A percentile compares a stretch with the other conserved stretches of the same genome.
phyloP scores from a whole-genome alignment of 1,140 invertebrate species.

The Coenobita brevimanus region DNA sequence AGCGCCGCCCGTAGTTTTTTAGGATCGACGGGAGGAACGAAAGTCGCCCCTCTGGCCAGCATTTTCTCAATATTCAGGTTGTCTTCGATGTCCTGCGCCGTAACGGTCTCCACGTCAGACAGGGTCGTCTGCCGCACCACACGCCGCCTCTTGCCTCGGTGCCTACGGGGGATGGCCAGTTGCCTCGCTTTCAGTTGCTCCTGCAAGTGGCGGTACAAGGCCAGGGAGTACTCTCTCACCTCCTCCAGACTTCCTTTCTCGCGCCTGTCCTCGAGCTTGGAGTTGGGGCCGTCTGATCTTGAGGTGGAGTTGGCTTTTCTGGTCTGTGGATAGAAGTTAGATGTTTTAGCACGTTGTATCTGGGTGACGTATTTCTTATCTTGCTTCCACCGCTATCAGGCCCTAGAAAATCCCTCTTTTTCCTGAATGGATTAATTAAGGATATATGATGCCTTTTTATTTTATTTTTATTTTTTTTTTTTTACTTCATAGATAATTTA shows the following conservation, averaged over 20 bases:
- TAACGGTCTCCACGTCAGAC: neutral
- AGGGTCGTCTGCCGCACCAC: neutral
- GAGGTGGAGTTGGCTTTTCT: neutral
- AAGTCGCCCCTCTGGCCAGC: neutral
- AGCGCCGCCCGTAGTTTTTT: conserved; percentile 2
- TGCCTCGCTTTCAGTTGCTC: conserved; percentile 45
- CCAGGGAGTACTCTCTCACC: conserved; percentile 39
- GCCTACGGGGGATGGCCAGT: neutral
- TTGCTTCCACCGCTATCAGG: too few relatives aligned
- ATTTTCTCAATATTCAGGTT: neutral
- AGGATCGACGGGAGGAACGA: conserved; percentile 34
- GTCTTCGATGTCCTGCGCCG: neutral
- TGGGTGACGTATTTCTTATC: too few relatives aligned
- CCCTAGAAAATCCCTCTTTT: too few relatives aligned
- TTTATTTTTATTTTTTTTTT: too few relatives aligned
- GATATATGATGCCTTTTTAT: too few relatives aligned
- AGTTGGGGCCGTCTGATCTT: neutral
- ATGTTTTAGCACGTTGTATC: too few relatives aligned
- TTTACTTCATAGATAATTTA: too few relatives aligned
- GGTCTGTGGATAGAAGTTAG: too few relatives aligned
- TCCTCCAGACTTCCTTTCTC: conserved; percentile 30
- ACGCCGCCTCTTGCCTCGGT: neutral
- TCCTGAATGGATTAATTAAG: too few relatives aligned
- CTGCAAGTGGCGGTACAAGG: conserved; percentile 36
- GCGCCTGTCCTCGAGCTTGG: neutral